These are phyloP conservation scores for Perdita meconis DNA, from an alignment of 2,888 invertebrate species.

Conservation along the genomic window DNA sequence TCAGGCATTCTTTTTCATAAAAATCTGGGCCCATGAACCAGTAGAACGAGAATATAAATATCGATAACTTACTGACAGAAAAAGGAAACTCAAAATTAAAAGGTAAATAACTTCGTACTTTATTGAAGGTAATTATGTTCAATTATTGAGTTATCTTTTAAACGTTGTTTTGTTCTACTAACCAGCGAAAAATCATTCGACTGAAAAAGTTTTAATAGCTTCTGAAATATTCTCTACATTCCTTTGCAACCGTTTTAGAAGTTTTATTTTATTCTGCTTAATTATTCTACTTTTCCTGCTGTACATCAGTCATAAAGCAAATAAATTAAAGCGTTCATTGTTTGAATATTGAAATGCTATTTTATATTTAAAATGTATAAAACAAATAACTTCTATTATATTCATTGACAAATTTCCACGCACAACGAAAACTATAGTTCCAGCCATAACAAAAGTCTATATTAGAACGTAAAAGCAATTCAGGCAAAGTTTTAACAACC, in stretches of 20 bases:
- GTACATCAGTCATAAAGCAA: too few species aligned
- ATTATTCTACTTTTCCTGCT: neutral
- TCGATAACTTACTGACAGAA: slow-evolving; percentile 14
- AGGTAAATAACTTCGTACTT: slow-evolving; percentile 9
- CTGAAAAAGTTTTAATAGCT: slow-evolving; percentile 29
- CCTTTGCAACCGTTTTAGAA: neutral
- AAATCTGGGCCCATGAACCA: neutral
- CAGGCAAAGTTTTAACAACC: too few species aligned
- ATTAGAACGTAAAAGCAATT: too few species aligned
- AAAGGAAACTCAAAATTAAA: slow-evolving; percentile 24
- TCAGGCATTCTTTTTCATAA: neutral
- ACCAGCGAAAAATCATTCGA: slow-evolving; percentile 18
- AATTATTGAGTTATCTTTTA: slow-evolving; percentile 37
- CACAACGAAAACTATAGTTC: too few species aligned
- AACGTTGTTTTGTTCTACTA: slow-evolving; percentile 9
- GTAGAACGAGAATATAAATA: slow-evolving; percentile 24
- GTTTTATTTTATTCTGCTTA: neutral
- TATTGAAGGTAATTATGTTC: slow-evolving; percentile 19
- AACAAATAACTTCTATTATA: too few species aligned
- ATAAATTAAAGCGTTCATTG: too few species aligned
- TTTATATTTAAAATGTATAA: too few species aligned
- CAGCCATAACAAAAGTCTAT: too few species aligned
- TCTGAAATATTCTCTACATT: slow-evolving; percentile 24
- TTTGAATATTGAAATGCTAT: too few species aligned
- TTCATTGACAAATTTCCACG: too few species aligned